Evolutionary conservation across 2,113 vertebrate genomes (phyloP).

Genomic region (Lepidothrix coronata): DNA sequence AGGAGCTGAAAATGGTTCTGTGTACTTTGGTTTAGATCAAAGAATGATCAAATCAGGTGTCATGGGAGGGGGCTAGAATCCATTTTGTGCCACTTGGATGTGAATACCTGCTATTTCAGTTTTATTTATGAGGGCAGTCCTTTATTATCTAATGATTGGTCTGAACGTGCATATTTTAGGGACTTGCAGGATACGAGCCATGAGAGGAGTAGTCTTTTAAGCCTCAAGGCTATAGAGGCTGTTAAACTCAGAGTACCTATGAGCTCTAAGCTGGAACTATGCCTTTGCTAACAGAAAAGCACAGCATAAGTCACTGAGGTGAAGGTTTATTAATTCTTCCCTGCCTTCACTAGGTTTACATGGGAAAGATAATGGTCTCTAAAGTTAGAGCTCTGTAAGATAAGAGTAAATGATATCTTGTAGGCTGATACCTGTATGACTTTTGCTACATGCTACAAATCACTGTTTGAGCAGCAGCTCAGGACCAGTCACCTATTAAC

Average conservation of each 20-base stretch:
- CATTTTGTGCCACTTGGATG: not conserved
- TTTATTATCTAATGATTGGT: not conserved
- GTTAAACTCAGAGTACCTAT: not conserved
- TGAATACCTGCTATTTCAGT: not conserved
- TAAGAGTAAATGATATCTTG: not conserved
- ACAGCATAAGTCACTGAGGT: not conserved
- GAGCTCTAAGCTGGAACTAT: not conserved
- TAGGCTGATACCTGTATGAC: not conserved
- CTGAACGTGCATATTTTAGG: not conserved
- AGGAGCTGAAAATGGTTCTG: not conserved
- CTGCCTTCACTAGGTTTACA: not conserved
- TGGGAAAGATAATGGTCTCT: not conserved
- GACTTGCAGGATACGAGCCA: not conserved
- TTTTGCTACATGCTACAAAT: not conserved
- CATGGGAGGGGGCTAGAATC: not conserved
- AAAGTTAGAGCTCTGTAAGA: not conserved
- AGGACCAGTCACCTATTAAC: not conserved
- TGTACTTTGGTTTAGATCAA: not conserved
- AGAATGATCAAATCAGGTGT: not conserved
- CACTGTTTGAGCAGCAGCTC: not conserved
- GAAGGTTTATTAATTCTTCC: not conserved
- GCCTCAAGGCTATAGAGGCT: not conserved
- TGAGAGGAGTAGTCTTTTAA: not conserved
- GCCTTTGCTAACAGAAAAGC: not conserved
- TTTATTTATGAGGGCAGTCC: not conserved